Conservation (phyloP, 2,888 invertebrate species). For the Apamea sordens region DNA sequence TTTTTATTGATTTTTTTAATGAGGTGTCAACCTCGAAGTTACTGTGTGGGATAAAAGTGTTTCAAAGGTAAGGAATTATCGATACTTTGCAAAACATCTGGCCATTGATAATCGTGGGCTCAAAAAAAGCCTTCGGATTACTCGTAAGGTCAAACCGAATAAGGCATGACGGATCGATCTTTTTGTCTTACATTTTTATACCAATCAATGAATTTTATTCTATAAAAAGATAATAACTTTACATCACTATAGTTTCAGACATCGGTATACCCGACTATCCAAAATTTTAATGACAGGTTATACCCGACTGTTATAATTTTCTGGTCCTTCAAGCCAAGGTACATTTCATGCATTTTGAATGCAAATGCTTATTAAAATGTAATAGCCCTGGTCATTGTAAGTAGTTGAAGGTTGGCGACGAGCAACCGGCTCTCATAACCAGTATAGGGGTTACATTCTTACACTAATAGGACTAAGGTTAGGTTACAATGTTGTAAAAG, state of each 20-base stretch:
- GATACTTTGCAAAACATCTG: constrained; percentile 63
- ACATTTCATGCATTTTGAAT: constrained; percentile 42
- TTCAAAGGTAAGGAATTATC: constrained; percentile 72
- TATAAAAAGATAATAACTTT: constrained; percentile 20
- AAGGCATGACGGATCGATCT: constrained; percentile 63
- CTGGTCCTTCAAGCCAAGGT: constrained; percentile 21
- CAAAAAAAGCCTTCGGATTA: constrained; percentile 60
- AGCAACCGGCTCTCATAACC: constrained; percentile 63
- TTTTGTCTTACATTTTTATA: constrained; percentile 57
- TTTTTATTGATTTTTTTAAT: constrained; percentile 76
- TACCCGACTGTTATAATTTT: constrained; percentile 26
- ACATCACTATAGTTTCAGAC: neutral
- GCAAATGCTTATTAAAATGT: constrained; percentile 50
- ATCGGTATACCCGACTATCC: constrained; percentile 30
- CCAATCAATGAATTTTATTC: constrained; percentile 41
- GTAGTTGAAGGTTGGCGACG: constrained; percentile 61
- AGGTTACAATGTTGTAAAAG: constrained; percentile 17
- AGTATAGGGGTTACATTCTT: constrained; percentile 60
- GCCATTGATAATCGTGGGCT: constrained; percentile 62
- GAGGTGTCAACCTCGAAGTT: constrained; percentile 73
- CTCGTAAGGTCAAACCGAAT: constrained; percentile 64
- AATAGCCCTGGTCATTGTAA: constrained; percentile 48
- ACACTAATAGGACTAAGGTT: constrained; percentile 48
- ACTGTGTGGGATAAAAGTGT: constrained; percentile 66
- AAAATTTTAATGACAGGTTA: constrained; percentile 26